Evolutionary conservation across 2,113 vertebrate genomes (phyloP), one percentile per base, ranked within the genome.

Genomic region (Rhinolophus sinicus): DNA sequence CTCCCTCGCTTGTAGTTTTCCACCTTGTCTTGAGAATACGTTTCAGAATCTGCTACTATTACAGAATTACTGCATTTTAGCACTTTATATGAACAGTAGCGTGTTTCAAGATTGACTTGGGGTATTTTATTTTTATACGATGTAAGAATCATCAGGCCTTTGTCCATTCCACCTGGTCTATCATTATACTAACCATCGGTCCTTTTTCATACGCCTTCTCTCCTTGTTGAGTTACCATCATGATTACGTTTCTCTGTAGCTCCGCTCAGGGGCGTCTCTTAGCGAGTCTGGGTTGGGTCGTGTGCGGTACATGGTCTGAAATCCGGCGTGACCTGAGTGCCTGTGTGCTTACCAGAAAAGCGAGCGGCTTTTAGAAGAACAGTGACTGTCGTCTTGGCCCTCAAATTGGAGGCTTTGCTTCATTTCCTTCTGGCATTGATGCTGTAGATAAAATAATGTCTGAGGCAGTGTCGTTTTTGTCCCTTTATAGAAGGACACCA

Each of bases 191-290:
- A 15, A 33, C 16, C 4, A 1, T 33, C 0, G 1, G 18, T 50
- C 44, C 1, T 40, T 75, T 33, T 12, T 8, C 19, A 1, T 2
- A 3, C 0, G 0, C 3, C 47, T 13, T 33, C 14, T 24, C 50
- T 44, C 5, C 4, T 6, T 28, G 16, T 13, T 28, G 9, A 38
- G 24, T 58, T 80, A 21, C 38, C 10, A 2, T 30, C 6, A 5
- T 8, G 0, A 0, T 15, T 54, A 33, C 22, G 2, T 56, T 52
- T 54, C 26, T 82, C 12, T 40, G 19, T 8, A 1, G 26, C 33
- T 26, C 1, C n/a, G 70, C 62, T 33, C 40, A 30, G 65, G 38
- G n/a, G 22, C 8, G 1, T 52, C 18, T 33, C 47, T 2, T 9
- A 2, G 5, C 22, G 24, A 8, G 11, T 50, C 33, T 2, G 3